Conservation (phyloP, 1,140 invertebrate species). For the Drosophila athabasca region DNA sequence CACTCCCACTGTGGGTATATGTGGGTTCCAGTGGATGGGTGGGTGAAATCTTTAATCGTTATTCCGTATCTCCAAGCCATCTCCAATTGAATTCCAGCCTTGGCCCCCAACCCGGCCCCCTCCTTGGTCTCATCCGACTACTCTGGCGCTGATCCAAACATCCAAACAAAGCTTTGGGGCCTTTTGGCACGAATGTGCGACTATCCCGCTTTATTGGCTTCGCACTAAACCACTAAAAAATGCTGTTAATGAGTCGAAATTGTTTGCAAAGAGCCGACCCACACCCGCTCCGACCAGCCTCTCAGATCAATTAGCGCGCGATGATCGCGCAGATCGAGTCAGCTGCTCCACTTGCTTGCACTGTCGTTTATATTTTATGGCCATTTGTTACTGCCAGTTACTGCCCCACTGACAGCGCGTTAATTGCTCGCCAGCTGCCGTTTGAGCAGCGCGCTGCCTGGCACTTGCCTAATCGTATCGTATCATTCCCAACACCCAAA, state of each 20-base stretch:
- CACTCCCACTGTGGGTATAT: not conserved
- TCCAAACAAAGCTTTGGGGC: not conserved
- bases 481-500: constrained; percentile 1
- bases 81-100: too few relatives aligned
- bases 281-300: not conserved
- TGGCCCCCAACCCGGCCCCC: too few relatives aligned
- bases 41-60: not conserved
- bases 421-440: constrained; percentile 49
- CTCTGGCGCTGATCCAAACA: constrained; percentile 13
- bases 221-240: constrained; percentile 76
- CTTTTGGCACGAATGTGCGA: constrained; percentile 68
- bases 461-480: constrained; percentile 15
- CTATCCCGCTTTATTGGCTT: constrained; percentile 48
- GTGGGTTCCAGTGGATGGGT: not conserved
- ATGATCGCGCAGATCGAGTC: constrained; percentile 11
- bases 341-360: too few relatives aligned
- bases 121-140: too few relatives aligned
- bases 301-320: constrained; percentile 46
- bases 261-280: constrained; percentile 28
- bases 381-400: constrained; percentile 20
- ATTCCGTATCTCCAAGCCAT: too few relatives aligned
- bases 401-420: constrained; percentile 53
- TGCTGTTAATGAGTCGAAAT: constrained; percentile 58
- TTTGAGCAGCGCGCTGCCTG: not conserved
- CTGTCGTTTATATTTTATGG: constrained; percentile 22